Base-by-base conservation (phyloP, 92 coral and sea anemone species). In the Phenganax marumi region DNA sequence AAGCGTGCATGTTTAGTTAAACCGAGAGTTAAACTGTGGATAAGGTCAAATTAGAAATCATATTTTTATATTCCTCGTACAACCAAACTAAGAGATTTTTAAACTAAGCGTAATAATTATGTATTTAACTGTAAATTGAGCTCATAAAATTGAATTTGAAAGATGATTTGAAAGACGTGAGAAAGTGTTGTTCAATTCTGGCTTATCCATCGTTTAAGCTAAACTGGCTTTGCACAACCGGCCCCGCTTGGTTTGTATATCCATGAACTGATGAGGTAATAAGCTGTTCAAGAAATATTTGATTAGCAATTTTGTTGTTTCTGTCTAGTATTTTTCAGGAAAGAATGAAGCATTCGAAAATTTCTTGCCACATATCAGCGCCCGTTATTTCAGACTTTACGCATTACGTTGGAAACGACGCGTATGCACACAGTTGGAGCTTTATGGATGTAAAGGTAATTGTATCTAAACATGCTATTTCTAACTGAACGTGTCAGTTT, bases 401-500 rank as follows among this genome's bases (percentile, higher is more conserved):
- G 26, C 83, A 8, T 8, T 24, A 26, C 10, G 26, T 3, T 78
- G 72, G 72, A 48, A 8, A 50, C 56, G 83, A 43, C 48, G 24
- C 3, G 14, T 61, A 17, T 49, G 57, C 60, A 78, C 52, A 26
- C 73, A 63, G 13, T 12, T 78, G 72, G 83, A 78, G 48, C 73
- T 78, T 43, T 78, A 78, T 78, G 83, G 83, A 46, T 78, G 83
- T 78, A 16, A 33, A 78, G 72, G 83, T 78, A 76, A 74, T 16
- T 74, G 23, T 21, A 6, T 51, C 9, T 23, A 55, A 55, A 55
- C 18, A 8, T n/a, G 61, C 61, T 5, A 33, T 33, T 33, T 33
- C 5, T 33, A 5, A 33, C 5, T 33, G 43, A 33, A 33, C 2
- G 5, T 33, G 5, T 33, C 43, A 1, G 43, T 33, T 2, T 5